Percentiles rank a stretch among this genome's conserved stretches.
phyloP scores from a whole-genome alignment of 2,113 vertebrate genomes.

The Gadus chalcogrammus region DNA sequence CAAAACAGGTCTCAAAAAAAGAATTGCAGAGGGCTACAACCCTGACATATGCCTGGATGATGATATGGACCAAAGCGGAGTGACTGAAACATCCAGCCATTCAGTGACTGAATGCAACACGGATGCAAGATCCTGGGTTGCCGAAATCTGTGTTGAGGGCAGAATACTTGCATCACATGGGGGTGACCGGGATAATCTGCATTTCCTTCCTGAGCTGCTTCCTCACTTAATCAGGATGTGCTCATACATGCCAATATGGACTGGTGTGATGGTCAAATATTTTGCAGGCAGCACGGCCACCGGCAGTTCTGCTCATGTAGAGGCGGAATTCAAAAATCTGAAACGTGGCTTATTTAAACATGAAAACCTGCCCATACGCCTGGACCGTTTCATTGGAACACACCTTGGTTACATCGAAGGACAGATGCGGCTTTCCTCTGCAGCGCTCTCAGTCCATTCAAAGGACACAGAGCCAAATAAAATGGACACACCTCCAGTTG shows the following conservation, averaged over 20 bases:
- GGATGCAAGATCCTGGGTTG: not conserved
- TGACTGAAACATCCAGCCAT: not conserved
- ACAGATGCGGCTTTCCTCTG: not conserved
- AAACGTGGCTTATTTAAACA: not conserved
- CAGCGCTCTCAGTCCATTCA: no score
- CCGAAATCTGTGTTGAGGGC: no score
- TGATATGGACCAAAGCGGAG: not conserved
- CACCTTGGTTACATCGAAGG: not conserved
- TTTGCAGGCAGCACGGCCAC: not conserved
- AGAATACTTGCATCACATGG: no score
- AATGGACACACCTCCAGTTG: not conserved
- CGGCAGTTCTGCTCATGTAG: no score
- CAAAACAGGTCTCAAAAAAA: no score
- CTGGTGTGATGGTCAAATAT: not conserved
- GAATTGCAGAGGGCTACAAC: not conserved
- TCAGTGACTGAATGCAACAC: not conserved
- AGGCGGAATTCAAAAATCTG: not conserved
- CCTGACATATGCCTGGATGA: not conserved
- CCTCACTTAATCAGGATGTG: not conserved
- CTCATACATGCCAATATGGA: not conserved
- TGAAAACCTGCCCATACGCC: not conserved
- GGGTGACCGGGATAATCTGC: not conserved
- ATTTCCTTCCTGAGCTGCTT: no score
- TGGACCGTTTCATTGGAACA: not conserved
- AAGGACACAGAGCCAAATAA: not conserved